Percentiles rank a stretch among this genome's conserved stretches.
These are phyloP conservation scores for Simalia tracyae DNA, from an alignment of 2,797 vertebrate species.

Conservation along the genomic window DNA sequence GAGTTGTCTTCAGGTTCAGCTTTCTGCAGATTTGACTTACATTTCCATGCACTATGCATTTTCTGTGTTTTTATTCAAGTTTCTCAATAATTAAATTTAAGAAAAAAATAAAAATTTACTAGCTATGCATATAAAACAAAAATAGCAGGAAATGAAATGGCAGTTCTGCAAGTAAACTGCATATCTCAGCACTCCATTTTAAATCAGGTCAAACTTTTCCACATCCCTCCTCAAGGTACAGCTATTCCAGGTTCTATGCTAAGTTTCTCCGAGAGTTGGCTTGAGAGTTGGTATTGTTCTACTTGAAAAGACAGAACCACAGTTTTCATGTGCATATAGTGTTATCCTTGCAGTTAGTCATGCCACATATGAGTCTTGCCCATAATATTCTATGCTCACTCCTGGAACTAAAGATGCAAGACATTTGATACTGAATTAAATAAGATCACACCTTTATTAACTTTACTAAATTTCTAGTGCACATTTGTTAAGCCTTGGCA, in stretches of 20 bases:
- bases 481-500: no score
- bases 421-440: background rate
- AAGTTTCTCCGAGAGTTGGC: background rate
- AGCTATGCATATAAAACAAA: background rate
- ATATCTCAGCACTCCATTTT: background rate
- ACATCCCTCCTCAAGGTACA: constrained; percentile 11
- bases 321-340: background rate
- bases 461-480: background rate
- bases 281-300: background rate
- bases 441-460: background rate
- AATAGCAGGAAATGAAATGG: constrained; percentile 14
- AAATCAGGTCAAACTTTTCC: constrained; percentile 38
- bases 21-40: background rate
- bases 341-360: background rate
- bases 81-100: background rate
- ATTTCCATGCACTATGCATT: background rate
- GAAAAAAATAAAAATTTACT: background rate
- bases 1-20: background rate
- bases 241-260: constrained; percentile 15
- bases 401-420: background rate
- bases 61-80: constrained; percentile 31
- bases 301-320: background rate
- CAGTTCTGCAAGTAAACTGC: constrained; percentile 2
- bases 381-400: background rate
- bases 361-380: background rate